Conservation (phyloP, 2,113 vertebrate species). For the Vulpes ferrilata region DNA sequence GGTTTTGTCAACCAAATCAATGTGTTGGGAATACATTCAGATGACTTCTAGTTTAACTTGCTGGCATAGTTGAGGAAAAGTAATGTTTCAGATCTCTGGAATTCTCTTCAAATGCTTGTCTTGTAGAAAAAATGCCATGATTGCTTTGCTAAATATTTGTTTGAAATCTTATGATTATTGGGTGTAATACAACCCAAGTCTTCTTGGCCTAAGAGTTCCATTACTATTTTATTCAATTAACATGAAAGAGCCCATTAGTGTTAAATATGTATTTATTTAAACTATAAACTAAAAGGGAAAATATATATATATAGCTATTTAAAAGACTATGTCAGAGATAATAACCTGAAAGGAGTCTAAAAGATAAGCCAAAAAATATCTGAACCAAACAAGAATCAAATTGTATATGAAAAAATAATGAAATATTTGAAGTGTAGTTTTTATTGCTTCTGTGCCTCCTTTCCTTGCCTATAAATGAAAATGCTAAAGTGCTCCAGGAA, state of each 20-base stretch:
- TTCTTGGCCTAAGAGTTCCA: not conserved
- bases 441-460: not conserved
- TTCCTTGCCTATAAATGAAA: conserved; percentile 51
- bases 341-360: not conserved
- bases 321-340: not conserved
- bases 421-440: not conserved
- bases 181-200: not conserved
- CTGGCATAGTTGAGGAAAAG: not conserved
- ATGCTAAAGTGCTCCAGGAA: conserved; percentile 45
- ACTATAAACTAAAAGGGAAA: not conserved
- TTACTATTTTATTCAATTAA: not conserved
- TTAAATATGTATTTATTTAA: conserved; percentile 15
- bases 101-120: not conserved
- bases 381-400: not conserved
- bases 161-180: not conserved
- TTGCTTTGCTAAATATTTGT: not conserved
- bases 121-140: not conserved
- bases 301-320: not conserved
- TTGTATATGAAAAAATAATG: not conserved
- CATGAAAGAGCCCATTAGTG: not conserved
- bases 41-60: not conserved
- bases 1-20: not conserved
- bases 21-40: not conserved
- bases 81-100: not conserved
- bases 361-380: not conserved